Evolutionary conservation across 2,797 vertebrate species (phyloP).

Genomic region (Arctocebus calabarensis): DNA sequence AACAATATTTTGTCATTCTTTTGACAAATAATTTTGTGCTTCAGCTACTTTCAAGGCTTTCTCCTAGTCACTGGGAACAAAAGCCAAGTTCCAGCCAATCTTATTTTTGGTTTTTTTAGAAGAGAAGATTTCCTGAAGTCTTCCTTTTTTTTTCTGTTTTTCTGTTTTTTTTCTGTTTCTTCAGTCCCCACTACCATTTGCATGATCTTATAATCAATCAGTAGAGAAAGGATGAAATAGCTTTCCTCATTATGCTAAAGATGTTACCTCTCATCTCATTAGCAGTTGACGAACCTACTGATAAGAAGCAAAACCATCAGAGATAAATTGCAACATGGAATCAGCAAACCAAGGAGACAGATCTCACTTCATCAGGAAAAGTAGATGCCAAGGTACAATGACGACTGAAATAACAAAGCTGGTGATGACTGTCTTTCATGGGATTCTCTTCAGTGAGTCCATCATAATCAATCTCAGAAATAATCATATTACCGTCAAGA

Average conservation of each 20-base stretch:
- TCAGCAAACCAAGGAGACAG: not conserved
- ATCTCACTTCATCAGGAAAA: not conserved
- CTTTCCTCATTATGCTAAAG: not conserved
- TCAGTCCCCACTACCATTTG: not conserved
- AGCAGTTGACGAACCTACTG: not conserved
- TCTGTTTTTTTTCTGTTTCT: slow-evolving; percentile 13
- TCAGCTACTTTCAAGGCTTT: not conserved
- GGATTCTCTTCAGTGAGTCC: not conserved
- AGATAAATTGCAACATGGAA: not conserved
- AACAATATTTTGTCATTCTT: not conserved
- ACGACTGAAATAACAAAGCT: not conserved
- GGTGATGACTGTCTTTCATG: not conserved
- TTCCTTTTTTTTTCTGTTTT: slow-evolving; percentile 42
- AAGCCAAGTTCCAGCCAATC: not conserved
- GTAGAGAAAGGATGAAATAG: not conserved
- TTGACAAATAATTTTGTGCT: not conserved
- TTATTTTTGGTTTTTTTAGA: not conserved
- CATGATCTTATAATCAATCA: not conserved
- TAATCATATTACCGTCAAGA: not conserved
- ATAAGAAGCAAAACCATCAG: not conserved
- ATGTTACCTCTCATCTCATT: not conserved
- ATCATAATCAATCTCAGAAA: not conserved
- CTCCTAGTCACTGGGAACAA: not conserved
- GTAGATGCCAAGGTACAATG: not conserved
- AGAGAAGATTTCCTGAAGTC: not conserved